A percentile compares a stretch with the other conserved stretches of the same genome.
These are phyloP conservation scores for Nephrotoma guestfalica DNA, from an alignment of 2,888 invertebrate species.

Conservation along the genomic window DNA sequence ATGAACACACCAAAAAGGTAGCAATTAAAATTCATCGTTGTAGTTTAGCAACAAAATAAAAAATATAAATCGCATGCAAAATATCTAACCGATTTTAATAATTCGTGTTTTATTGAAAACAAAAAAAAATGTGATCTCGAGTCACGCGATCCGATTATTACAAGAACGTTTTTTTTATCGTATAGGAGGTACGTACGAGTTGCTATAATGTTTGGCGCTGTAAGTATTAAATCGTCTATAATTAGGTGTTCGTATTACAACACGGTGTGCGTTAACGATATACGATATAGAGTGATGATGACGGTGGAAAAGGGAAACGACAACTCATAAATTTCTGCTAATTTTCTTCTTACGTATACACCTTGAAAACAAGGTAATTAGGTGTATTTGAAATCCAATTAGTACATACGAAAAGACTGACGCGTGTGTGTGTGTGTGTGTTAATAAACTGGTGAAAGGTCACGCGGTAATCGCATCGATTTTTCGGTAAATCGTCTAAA, in stretches of 20 bases:
- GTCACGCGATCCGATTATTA: background rate
- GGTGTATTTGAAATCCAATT: background rate
- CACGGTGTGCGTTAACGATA: background rate
- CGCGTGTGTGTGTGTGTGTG: background rate
- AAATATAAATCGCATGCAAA: background rate
- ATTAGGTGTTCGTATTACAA: background rate
- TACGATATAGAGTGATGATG: background rate
- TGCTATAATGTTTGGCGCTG: background rate
- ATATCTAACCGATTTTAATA: background rate
- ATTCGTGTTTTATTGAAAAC: background rate
- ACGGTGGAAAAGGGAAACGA: background rate
- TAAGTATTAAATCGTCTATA: background rate
- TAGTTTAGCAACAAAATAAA: too few species aligned
- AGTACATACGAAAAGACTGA: background rate
- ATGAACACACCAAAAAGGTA: background rate
- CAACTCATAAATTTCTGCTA: background rate
- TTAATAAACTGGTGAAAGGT: background rate
- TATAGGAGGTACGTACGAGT: background rate
- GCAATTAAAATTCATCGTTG: background rate
- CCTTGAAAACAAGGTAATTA: too few species aligned
- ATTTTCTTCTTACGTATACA: too few species aligned
- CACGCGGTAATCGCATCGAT: background rate
- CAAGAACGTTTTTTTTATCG: background rate
- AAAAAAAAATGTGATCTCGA: background rate
- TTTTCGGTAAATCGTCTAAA: background rate